Conservation (phyloP, 1,140 invertebrate genomes). For the Antheraea mylitta region DNA sequence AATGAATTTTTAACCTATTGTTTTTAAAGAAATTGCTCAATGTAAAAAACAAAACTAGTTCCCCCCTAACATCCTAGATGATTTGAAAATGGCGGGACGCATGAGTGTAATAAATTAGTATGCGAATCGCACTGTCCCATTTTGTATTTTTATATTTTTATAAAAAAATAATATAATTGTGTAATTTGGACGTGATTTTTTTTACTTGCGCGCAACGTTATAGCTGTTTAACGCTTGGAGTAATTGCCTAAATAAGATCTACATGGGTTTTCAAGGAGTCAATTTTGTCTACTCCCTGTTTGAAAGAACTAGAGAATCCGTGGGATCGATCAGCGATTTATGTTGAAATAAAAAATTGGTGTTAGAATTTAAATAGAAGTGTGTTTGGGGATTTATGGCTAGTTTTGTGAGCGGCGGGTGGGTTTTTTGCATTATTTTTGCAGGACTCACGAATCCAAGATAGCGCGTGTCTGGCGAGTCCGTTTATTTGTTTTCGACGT, state of each 20-base stretch:
- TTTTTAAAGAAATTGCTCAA: constrained; percentile 66
- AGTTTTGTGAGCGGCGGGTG: constrained; percentile 48
- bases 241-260: constrained; percentile 14
- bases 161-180: constrained; percentile 63
- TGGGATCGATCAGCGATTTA: constrained; percentile 25
- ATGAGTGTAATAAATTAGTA: constrained; percentile 32
- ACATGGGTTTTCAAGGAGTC: constrained; percentile 29
- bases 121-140: constrained; percentile 69
- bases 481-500: not conserved
- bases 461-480: not conserved
- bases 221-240: constrained; percentile 29
- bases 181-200: constrained; percentile 69
- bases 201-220: constrained; percentile 64
- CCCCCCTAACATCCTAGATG: constrained; percentile 2
- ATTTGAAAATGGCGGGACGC: constrained; percentile 39
- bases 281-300: too few relatives aligned
- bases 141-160: constrained; percentile 79
- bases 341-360: constrained; percentile 44
- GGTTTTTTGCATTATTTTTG: constrained; percentile 28
- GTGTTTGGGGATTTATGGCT: constrained; percentile 67
- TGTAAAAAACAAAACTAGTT: constrained; percentile 7
- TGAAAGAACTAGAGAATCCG: constrained; percentile 27
- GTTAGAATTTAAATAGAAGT: constrained; percentile 53
- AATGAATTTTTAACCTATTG: constrained; percentile 18
- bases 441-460: constrained; percentile 17